These are phyloP conservation scores for Fistularia commersonii DNA, from an alignment of 2,797 vertebrate genomes.

Conservation along the genomic window DNA sequence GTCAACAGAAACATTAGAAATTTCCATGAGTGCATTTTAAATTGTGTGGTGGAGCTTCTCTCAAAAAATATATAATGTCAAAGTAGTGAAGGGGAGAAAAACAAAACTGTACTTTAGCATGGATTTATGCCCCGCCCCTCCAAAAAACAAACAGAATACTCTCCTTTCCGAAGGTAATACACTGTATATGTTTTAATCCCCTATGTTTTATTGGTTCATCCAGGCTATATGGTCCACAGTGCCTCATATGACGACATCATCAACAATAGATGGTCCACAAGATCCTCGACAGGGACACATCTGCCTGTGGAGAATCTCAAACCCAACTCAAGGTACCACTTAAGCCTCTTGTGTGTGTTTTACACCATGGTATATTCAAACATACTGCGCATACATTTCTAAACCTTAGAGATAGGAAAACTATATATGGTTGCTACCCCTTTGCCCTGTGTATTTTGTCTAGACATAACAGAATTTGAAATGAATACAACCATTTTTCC, in stretches of 20 bases:
- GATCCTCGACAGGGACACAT: conserved; percentile 80
- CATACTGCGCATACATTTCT: neutral
- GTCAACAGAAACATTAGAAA: too few relatives aligned
- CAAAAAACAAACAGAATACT: neutral
- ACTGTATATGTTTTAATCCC: neutral
- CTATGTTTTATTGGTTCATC: conserved; percentile 6
- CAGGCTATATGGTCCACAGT: conserved; percentile 95
- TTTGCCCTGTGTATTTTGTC: too few relatives aligned
- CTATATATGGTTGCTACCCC: too few relatives aligned
- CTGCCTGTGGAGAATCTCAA: conserved; percentile 97
- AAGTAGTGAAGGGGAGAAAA: too few relatives aligned
- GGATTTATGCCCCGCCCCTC: too few relatives aligned
- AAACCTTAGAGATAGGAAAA: too few relatives aligned
- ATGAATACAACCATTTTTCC: too few relatives aligned
- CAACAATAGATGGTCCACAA: conserved; percentile 91
- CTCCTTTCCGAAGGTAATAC: neutral
- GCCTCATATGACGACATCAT: conserved; percentile 96
- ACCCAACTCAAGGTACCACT: conserved; percentile 90
- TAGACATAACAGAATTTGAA: too few relatives aligned
- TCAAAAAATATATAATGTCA: too few relatives aligned
- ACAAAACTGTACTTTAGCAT: too few relatives aligned
- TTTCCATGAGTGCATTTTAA: too few relatives aligned
- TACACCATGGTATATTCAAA: neutral
- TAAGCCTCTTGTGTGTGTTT: conserved; percentile 8
- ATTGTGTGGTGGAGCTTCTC: too few relatives aligned